Evolutionary conservation across 2,888 invertebrate genomes (phyloP).

Genomic region (Xestia xanthographa): DNA sequence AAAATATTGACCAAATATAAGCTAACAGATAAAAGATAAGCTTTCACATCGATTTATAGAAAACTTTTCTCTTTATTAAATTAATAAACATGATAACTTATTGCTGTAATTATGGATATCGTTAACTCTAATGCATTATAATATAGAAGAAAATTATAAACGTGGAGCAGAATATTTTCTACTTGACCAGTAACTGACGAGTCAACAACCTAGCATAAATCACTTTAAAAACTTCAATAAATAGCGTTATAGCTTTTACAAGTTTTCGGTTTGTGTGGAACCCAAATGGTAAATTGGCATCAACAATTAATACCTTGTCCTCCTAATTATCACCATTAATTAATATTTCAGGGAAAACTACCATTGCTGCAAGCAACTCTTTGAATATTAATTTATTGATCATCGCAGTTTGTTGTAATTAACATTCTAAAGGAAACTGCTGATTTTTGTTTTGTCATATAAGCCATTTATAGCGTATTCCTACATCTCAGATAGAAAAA

Average conservation of each 20-base stretch:
- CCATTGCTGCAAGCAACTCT: neutral
- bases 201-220: conserved; percentile 4
- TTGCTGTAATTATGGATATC: conserved; percentile 41
- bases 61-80: conserved; percentile 31
- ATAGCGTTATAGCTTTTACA: too few relatives aligned
- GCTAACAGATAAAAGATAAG: neutral
- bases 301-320: neutral
- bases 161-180: conserved; percentile 25
- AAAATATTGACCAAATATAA: neutral
- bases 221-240: neutral
- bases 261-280: neutral
- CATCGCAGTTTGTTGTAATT: neutral
- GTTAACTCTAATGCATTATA: conserved; percentile 39
- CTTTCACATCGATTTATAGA: conserved; percentile 31
- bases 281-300: neutral
- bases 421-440: fast-evolving
- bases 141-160: conserved; percentile 36
- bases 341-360: neutral
- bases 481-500: neutral
- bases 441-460: neutral
- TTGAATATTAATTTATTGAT: neutral
- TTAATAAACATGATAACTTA: conserved; percentile 25
- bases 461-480: neutral
- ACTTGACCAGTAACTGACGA: neutral
- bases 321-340: neutral